Base-by-base conservation (phyloP, 2,113 vertebrate species). In the Apeltes quadracus region DNA sequence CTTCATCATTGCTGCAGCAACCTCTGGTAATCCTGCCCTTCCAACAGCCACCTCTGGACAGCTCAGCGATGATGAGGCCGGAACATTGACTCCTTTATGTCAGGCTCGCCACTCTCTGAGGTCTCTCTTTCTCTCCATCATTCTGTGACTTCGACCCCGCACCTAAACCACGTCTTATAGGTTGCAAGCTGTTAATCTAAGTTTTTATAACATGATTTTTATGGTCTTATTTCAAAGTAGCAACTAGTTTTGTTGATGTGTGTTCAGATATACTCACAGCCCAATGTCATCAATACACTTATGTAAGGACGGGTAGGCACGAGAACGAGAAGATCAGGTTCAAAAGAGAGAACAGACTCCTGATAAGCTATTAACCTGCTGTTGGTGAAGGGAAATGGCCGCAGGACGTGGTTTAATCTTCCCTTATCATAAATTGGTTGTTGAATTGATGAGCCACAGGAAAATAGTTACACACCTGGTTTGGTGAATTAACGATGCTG, bases 351-450 rank as follows among this genome's bases (percentile, higher is more conserved):
- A 91, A 83, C 87, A 88, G 83, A 88, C 86, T 87, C 80, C 88
- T 79, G 82, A 91, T 90, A 84, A 91, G 83, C 83, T 83, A 88
- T 91, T 91, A 87, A 90, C 88, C 89, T 89, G 88, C 89, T 86
- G 91, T 87, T 61, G 41, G 68, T 84, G 69, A 83, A 73, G 58
- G 79, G 83, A 85, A 88, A 87, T 84, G 83, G 84, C 72, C 68
- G 75, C 61, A 64, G 84, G 86, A 86, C 54, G 61, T 81, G 86
- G 83, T 85, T 89, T 90, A 85, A 90, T 90, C 88, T 78, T 83
- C 81, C 83, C 80, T n/a, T 88, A 89, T 87, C 86, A 86, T 86
- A 82, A 92, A 91, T 82, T 85, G 82, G 84, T 80, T 56, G 70
- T 82, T 88, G 84, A 84, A 88, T 87, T 87, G 84, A 90, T 89